Evolutionary conservation across 2,888 invertebrate species (phyloP).

Genomic region (Mesopsocus fuscifrons): DNA sequence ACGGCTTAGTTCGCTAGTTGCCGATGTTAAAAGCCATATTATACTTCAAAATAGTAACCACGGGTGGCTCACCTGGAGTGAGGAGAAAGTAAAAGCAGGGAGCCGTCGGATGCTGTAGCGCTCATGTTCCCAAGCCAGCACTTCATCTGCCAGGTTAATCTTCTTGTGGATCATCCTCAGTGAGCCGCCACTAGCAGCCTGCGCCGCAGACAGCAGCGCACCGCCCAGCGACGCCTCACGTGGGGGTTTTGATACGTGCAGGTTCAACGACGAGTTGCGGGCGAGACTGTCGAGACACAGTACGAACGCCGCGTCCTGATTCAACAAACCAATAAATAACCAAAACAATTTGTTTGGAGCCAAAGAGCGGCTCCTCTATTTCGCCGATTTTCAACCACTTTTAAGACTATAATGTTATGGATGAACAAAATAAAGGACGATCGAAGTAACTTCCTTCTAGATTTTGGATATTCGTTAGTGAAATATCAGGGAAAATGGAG

Average conservation of each 20-base stretch:
- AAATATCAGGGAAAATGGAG: slow-evolving; percentile 8
- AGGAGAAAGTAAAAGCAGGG: slow-evolving; percentile 80
- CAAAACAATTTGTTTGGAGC: slow-evolving; percentile 5
- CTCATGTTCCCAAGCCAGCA: slow-evolving; percentile 94
- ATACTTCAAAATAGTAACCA: slow-evolving; percentile 3
- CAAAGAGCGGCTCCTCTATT: no score
- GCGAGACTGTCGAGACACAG: slow-evolving; percentile 75
- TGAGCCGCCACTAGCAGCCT: slow-evolving; percentile 27
- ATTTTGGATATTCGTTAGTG: no score
- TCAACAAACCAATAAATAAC: slow-evolving; percentile 17
- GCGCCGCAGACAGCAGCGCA: slow-evolving; percentile 31
- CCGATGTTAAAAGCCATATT: slow-evolving; percentile 3
- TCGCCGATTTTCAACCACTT: not conserved
- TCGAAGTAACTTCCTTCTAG: no score
- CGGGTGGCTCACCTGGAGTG: slow-evolving; percentile 39
- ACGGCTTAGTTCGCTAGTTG: no score
- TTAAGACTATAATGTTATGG: not conserved
- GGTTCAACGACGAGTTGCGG: slow-evolving; percentile 41
- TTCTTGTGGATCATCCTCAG: slow-evolving; percentile 76
- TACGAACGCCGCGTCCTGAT: slow-evolving; percentile 71
- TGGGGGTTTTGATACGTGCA: slow-evolving; percentile 95
- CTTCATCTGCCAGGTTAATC: slow-evolving; percentile 85
- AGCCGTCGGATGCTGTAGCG: slow-evolving; percentile 80
- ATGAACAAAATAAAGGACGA: no score
- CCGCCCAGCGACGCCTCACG: slow-evolving; percentile 49